Conservation (phyloP, 2,797 vertebrate species). For the Enteromius paludinosus region DNA sequence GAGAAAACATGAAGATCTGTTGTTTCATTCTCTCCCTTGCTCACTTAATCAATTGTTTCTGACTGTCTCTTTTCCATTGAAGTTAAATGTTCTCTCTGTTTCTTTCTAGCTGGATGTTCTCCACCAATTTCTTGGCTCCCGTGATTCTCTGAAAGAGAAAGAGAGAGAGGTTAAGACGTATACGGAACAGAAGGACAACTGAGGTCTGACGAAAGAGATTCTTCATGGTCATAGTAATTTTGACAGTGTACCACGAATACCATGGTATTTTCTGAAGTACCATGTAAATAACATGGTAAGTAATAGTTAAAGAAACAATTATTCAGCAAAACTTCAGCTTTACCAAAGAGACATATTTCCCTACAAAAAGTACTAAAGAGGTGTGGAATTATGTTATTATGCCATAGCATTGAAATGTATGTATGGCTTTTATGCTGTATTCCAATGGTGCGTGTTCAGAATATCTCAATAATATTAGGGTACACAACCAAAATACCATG, state of each 20-base stretch:
- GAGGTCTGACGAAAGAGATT: slow-evolving; percentile 5
- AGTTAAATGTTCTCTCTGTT: neutral
- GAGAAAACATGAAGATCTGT: slow-evolving; percentile 19
- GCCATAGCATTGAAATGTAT: neutral
- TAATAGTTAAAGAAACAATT: neutral
- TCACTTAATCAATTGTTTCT: slow-evolving; percentile 3
- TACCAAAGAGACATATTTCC: neutral
- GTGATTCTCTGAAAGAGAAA: neutral
- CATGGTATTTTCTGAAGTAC: neutral
- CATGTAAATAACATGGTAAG: neutral
- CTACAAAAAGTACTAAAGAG: neutral
- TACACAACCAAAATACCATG: neutral
- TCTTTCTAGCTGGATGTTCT: slow-evolving; percentile 25
- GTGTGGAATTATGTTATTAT: neutral
- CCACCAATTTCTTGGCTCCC: slow-evolving; percentile 21
- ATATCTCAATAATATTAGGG: neutral
- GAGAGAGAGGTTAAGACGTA: neutral
- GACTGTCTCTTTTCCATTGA: slow-evolving; percentile 20
- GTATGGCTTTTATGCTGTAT: neutral
- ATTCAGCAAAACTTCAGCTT: neutral
- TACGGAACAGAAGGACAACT: neutral
- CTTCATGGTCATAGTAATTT: neutral
- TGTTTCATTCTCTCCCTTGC: slow-evolving; percentile 8
- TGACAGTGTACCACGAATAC: neutral
- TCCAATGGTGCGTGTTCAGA: neutral